Conservation (phyloP, 2,797 vertebrate species). For the Sebastiscus tertius region DNA sequence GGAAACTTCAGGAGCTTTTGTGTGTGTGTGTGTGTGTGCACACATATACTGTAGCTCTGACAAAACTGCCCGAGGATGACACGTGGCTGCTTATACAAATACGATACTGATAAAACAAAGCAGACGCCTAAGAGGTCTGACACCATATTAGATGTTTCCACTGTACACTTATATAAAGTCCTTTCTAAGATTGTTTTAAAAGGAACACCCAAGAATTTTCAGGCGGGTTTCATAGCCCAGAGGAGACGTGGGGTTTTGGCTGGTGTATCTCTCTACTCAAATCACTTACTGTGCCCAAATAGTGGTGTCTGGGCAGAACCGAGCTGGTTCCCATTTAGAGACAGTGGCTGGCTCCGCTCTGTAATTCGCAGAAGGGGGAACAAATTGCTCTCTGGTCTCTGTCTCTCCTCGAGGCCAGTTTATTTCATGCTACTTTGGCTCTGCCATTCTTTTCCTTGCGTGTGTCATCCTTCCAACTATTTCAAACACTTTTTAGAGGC, state of each 20-base stretch:
- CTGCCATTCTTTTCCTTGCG: conserved; percentile 65
- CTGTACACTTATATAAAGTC: conserved; percentile 57
- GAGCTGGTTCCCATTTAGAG: conserved; percentile 75
- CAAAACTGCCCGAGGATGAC: conserved; percentile 13
- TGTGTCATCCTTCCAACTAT: conserved; percentile 75
- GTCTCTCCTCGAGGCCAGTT: conserved; percentile 69
- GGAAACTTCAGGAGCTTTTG: neutral
- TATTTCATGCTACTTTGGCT: conserved; percentile 68
- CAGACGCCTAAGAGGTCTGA: conserved; percentile 46
- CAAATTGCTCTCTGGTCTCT: conserved; percentile 79
- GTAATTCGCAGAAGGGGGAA: conserved; percentile 71
- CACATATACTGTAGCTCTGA: neutral
- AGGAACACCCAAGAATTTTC: conserved; percentile 76
- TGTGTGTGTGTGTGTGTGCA: neutral
- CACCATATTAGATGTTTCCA: conserved; percentile 68
- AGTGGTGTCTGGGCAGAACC: conserved; percentile 72
- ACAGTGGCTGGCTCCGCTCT: conserved; percentile 72
- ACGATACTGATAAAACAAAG: conserved; percentile 62
- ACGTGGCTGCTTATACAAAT: conserved; percentile 51
- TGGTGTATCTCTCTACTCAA: conserved; percentile 51
- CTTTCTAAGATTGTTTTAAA: conserved; percentile 63
- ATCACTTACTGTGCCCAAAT: conserved; percentile 69
- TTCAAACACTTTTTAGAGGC: conserved; percentile 68
- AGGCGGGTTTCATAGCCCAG: conserved; percentile 55
- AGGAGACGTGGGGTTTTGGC: conserved; percentile 74